Conservation (phyloP, 2,113 vertebrate genomes). For the Formicarius rufipectus region DNA sequence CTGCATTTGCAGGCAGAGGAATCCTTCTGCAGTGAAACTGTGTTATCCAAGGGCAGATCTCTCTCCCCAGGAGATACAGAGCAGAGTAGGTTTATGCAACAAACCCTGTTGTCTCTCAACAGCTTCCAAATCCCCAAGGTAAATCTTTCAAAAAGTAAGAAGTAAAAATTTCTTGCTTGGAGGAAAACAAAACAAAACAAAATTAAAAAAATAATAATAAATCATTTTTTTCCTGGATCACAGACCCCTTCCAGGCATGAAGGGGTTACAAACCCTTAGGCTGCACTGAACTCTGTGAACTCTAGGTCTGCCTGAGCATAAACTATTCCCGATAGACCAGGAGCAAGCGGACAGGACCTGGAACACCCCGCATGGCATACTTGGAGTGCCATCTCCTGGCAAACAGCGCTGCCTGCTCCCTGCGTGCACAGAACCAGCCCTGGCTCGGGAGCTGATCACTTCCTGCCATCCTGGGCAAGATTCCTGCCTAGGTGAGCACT, state of each 20-base stretch:
- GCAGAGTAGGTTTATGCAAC: accelerated
- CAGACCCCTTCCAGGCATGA: not conserved
- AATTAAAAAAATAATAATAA: too few relatives aligned
- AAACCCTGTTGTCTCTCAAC: not conserved
- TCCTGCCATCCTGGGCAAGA: not conserved
- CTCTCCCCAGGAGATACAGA: not conserved
- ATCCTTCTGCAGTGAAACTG: not conserved
- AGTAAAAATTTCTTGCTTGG: too few relatives aligned
- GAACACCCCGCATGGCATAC: not conserved
- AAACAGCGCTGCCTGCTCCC: not conserved
- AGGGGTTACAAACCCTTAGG: not conserved
- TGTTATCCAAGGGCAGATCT: not conserved
- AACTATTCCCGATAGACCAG: accelerated
- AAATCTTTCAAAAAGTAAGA: too few relatives aligned
- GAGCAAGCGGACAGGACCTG: not conserved
- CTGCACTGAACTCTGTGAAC: not conserved
- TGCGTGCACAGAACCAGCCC: accelerated
- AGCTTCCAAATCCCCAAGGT: not conserved
- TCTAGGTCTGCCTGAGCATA: not conserved
- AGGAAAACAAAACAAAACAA: not conserved
- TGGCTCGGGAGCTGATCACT: not conserved
- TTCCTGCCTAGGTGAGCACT: not conserved
- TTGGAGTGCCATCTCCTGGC: conserved; percentile 50
- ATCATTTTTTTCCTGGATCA: not conserved
- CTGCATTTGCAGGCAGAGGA: not conserved